Evolutionary conservation across 2,888 invertebrate genomes (phyloP).

Genomic region (Brachyptera risi): DNA sequence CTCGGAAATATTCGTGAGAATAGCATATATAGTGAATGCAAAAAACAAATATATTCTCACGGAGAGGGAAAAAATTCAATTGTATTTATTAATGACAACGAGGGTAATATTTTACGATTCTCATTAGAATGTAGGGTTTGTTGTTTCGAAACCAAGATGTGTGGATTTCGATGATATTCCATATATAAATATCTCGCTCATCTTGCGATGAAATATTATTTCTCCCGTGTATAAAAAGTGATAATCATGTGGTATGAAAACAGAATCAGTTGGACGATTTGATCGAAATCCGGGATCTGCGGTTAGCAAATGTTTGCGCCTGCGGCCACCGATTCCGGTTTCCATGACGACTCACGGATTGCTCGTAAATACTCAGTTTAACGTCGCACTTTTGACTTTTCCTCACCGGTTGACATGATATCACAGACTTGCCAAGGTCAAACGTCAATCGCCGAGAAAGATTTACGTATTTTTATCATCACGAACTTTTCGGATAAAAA

Average conservation of each 20-base stretch:
- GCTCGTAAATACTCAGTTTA: constrained; percentile 26
- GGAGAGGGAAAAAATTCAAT: too few species aligned
- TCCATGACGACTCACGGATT: constrained; percentile 18
- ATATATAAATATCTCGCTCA: background rate
- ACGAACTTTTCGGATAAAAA: constrained; percentile 20
- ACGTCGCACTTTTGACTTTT: constrained; percentile 10
- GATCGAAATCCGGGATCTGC: constrained; percentile 4
- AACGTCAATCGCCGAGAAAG: constrained; percentile 11
- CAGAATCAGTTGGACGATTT: background rate
- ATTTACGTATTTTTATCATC: constrained; percentile 18
- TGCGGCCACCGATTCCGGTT: constrained; percentile 24
- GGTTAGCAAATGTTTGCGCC: constrained; percentile 6
- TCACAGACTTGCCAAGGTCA: constrained; percentile 25
- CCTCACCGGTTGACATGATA: constrained; percentile 19
- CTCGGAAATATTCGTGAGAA: too few species aligned
- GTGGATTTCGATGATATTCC: too few species aligned
- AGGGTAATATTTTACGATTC: too few species aligned
- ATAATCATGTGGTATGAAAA: background rate
- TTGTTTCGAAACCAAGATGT: too few species aligned
- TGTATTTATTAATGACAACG: too few species aligned
- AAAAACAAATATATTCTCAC: too few species aligned
- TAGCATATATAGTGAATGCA: too few species aligned
- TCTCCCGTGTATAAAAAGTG: background rate
- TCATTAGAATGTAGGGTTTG: too few species aligned
- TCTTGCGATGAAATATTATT: background rate